phyloP scores from a whole-genome alignment of 2,113 vertebrate species.

The Prionailurus viverrinus region DNA sequence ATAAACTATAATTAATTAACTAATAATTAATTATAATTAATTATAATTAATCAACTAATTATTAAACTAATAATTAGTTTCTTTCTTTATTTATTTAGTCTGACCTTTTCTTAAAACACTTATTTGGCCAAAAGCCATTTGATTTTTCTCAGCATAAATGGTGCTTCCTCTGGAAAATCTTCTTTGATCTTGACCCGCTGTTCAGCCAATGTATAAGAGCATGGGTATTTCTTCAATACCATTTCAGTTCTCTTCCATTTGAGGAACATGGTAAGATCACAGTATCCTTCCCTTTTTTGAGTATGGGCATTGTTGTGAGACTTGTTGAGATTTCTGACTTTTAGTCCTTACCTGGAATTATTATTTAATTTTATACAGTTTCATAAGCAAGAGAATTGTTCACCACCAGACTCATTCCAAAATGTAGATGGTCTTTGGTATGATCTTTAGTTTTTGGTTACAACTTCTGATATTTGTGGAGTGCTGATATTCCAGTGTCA shows the following conservation, averaged over 20 bases:
- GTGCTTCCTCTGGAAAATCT: neutral
- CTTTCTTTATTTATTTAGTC: neutral
- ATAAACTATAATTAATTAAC: neutral
- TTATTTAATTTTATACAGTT: neutral
- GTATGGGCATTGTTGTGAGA: neutral
- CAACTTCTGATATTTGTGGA: neutral
- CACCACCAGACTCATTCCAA: neutral
- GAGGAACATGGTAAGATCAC: neutral
- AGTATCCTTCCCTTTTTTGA: neutral
- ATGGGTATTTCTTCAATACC: neutral
- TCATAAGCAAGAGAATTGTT: neutral
- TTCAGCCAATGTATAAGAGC: neutral
- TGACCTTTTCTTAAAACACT: neutral
- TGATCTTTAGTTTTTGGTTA: neutral
- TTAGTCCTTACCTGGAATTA: neutral
- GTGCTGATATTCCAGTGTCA: neutral
- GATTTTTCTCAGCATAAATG: neutral
- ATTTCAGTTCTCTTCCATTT: neutral
- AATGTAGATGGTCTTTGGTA: neutral
- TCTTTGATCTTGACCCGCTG: neutral
- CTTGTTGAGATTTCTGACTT: neutral
- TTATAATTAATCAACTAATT: neutral
- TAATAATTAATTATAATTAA: too few relatives aligned
- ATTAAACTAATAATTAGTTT: too few relatives aligned
- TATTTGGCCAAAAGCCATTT: neutral